Base-by-base conservation (phyloP, 1,140 invertebrate species). In the Panagrolaimus sp. region DNA sequence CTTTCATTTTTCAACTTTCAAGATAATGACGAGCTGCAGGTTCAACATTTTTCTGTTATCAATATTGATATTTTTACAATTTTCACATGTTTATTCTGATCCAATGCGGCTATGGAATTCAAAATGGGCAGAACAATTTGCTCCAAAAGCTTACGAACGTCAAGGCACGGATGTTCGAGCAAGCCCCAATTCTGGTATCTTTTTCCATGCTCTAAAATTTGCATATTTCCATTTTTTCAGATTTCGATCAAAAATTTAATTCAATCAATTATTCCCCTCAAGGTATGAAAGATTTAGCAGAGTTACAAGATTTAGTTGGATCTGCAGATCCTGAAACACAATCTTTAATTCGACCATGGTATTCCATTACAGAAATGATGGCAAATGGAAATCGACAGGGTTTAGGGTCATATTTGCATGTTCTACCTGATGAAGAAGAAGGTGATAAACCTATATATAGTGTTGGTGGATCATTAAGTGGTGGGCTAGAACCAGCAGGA, bases 351-450 rank as follows among this genome's bases (percentile, higher is more conserved):
- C 38, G 74, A 42, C 74, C 74, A 5, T 75, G 74, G 43, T 75
- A 75, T 51, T 71, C 71, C 5, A 74, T 75, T 67, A 66, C 70
- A 9, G 74, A 75, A 47, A 75, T 75, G 74, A 51, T 65, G 7
- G 74, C 74, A 13, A 73, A 73, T 51, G 74, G 74, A 61, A 75
- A 75, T 65, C 69, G 70, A 63, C 69, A 71, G 47, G 74, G 74
- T 42, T 70, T 75, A 44, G 74, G 74, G 20, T 75, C 73, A 8
- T 75, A 75, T 67, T 47, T 75, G 42, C 71, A 75, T 57, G 71
- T 75, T 11, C 65, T 75, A 11, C 74, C 74, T 23, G 74, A 75
- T 48, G 70, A 70, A 51, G 65, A 66, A 14, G 71, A 74, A 44
- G 71, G 74, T 9, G 74, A 75, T 45, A 69, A 68, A 38, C 74